Evolutionary conservation across 2,113 vertebrate genomes (phyloP), one percentile per base, ranked within the genome.

Genomic region (Myocastor coypus): DNA sequence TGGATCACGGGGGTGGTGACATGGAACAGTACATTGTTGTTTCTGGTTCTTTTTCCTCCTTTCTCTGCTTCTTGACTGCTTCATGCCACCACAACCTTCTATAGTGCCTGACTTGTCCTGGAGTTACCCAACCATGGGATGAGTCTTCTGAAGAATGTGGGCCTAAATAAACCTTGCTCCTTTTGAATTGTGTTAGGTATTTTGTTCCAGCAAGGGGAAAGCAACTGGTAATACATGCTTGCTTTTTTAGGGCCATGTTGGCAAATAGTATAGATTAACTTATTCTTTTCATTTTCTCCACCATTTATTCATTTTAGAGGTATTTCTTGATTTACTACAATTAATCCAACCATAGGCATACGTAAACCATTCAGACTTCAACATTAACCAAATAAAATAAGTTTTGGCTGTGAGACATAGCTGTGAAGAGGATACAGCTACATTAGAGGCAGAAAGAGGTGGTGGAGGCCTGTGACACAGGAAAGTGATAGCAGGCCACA

Each of bases 231-330:
- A 77, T 28, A 7, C 42, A 30, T 30, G 73, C 26, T 30, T 78
- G 28, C 4, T 66, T 94, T 89, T 34, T 9, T 34, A 81, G 83
- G 10, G 32, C 9, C n/a, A 59, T 20, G 61, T 26, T 14, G 55
- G 5, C 42, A 12, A 61, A 3, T 34, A 40, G 24, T 55, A 68
- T 55, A 61, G 55, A 66, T 66, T 32, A 89, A 83, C n/a, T 57
- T 17, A 83, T 55, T 52, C 14, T 61, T 93, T 57, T 28, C 32
- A 92, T n/a, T 50, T 9, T 12, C 1, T 22, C 69, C 2, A 71
- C 91, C 4, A 71, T 78, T 84, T 90, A 46, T 84, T 86, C 22
- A 88, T 52, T 85, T 22, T 88, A 85, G 59, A 86, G 19, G 42
- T 77, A 83, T n/a, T 78, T 80, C 3, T 73, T 89, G 14, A 57